Percentiles rank a stretch among this genome's conserved stretches.
These are phyloP conservation scores for Silurus meridionalis DNA, from an alignment of 2,113 vertebrate species.

Conservation along the genomic window DNA sequence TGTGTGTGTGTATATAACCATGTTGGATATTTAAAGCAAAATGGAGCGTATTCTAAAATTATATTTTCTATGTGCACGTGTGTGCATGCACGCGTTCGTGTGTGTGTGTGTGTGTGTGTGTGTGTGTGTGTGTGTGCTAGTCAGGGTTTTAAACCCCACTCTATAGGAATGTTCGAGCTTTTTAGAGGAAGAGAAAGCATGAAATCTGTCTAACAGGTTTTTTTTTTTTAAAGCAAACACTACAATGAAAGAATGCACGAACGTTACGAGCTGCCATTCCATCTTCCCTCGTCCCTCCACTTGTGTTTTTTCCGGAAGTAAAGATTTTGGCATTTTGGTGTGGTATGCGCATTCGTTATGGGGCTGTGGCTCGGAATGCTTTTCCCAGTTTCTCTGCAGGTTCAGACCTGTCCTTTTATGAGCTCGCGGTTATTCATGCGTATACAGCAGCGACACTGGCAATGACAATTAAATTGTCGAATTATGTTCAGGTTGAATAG, in stretches of 20 bases:
- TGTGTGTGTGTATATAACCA: neutral
- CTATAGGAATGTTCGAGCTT: conserved; percentile 63
- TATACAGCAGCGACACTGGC: conserved; percentile 47
- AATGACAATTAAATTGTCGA: conserved; percentile 62
- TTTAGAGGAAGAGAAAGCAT: conserved; percentile 54
- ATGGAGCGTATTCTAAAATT: neutral
- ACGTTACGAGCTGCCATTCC: conserved; percentile 11
- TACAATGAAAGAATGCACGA: conserved; percentile 14
- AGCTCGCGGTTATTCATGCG: conserved; percentile 39
- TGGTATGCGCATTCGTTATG: conserved; percentile 64
- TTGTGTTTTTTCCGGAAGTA: conserved; percentile 2
- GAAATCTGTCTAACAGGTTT: conserved; percentile 62
- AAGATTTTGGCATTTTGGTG: conserved; percentile 31
- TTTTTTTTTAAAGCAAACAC: conserved; percentile 22
- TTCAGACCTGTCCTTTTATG: conserved; percentile 56
- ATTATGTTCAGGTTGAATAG: conserved; percentile 14
- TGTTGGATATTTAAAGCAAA: neutral
- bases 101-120: neutral
- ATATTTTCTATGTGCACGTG: neutral
- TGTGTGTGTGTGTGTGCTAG: conserved; percentile 48
- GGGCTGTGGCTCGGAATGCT: conserved; percentile 66
- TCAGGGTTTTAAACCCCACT: conserved; percentile 17
- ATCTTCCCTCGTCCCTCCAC: neutral
- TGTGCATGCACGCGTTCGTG: neutral
- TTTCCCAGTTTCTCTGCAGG: conserved; percentile 67